Conservation (phyloP, 2,888 invertebrate genomes). For the Digitonthophagus gazella region DNA sequence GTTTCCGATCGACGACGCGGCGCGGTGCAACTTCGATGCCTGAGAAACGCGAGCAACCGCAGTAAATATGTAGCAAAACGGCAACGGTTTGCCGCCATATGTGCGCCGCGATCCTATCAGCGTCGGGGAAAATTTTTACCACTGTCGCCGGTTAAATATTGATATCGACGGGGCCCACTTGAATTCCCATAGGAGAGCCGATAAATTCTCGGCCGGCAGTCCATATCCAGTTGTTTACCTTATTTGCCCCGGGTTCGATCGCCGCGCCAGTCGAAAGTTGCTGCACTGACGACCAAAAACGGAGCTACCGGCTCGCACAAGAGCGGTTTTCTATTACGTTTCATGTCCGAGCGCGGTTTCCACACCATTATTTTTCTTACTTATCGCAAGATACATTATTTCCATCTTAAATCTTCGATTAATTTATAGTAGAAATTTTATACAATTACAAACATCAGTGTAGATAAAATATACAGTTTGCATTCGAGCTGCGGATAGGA, state of each 20-base stretch:
- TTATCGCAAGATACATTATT: not conserved
- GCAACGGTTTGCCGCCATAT: not conserved
- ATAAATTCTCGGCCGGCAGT: not conserved
- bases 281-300: not conserved
- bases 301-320: not conserved
- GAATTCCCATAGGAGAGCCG: not conserved
- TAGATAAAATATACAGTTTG: too few species aligned
- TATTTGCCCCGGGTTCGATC: not conserved
- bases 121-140: not conserved
- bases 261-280: not conserved
- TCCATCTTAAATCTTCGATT: too few species aligned
- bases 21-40: not conserved
- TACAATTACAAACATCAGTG: too few species aligned
- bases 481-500: too few species aligned
- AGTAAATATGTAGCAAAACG: not conserved
- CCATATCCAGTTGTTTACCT: not conserved
- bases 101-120: not conserved
- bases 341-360: not conserved
- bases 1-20: not conserved
- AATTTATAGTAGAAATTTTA: too few species aligned
- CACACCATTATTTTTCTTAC: not conserved
- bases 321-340: not conserved
- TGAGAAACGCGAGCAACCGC: not conserved
- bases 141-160: not conserved
- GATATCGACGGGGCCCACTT: not conserved